Conservation (phyloP, 2,888 invertebrate genomes). For the Dicranocentrus wangi region DNA sequence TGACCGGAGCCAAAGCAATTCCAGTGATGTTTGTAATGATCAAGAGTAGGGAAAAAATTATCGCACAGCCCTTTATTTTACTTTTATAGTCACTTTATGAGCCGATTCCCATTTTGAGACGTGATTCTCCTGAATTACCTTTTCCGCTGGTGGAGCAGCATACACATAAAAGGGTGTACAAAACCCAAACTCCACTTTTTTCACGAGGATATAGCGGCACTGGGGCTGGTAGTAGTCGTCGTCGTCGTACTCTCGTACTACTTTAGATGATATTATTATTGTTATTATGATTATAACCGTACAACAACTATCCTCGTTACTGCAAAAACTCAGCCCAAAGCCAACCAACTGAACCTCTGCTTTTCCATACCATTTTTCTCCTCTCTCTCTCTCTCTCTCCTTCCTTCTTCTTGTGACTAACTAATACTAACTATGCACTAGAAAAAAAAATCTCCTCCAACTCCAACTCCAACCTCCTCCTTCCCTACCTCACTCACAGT, state of each 20-base stretch:
- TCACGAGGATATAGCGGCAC: no score
- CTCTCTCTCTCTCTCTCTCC: background rate
- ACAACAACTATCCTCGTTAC: slow-evolving; percentile 39
- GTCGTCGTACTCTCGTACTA: no score
- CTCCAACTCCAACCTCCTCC: background rate
- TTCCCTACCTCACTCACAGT: no score
- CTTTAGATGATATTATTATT: slow-evolving; percentile 51
- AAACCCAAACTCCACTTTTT: no score
- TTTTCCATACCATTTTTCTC: slow-evolving; percentile 5
- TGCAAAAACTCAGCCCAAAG: background rate
- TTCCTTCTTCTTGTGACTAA: background rate
- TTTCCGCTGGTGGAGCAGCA: slow-evolving; percentile 52
- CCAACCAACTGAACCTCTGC: background rate
- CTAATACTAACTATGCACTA: background rate
- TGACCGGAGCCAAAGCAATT: slow-evolving; percentile 57
- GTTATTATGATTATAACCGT: slow-evolving; percentile 57
- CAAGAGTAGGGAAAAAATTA: slow-evolving; percentile 68
- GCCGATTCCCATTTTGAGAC: slow-evolving; percentile 72
- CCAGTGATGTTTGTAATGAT: slow-evolving; percentile 62
- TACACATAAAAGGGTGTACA: no score
- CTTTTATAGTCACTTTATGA: slow-evolving; percentile 72
- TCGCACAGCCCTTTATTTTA: slow-evolving; percentile 72
- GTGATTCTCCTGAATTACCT: slow-evolving; percentile 72
- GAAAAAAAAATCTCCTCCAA: background rate
- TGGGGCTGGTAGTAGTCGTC: no score